Base-by-base conservation (phyloP, 2,888 invertebrate genomes). In the Mylabris sibirica region DNA sequence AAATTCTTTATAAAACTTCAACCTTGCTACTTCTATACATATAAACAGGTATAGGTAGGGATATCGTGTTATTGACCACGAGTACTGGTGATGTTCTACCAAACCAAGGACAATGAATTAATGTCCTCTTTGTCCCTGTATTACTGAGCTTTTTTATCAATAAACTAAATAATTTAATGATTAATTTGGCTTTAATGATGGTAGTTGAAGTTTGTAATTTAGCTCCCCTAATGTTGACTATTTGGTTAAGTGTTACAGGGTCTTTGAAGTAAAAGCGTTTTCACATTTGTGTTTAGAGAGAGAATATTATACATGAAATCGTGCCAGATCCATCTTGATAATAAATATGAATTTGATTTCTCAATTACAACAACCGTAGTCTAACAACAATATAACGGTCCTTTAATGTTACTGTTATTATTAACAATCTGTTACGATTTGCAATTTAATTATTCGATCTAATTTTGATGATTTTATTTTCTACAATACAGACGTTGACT, bases 1-100 rank as follows among this genome's bases (percentile, higher is more conserved):
- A 12, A 60, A 66, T 24, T 69, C 69, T 60, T 59, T 53, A 66
- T 61, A 59, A 62, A 38, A 38, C 38, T 63, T 60, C 69, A 69
- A 64, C 69, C 69, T 69, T 69, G 69, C 59, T 12, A 14, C 6
- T 1, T 24, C 66, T 66, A n/a, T n/a, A n/a, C n/a, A n/a, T n/a
- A n/a, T n/a, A 2, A 57, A 57, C 69, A 69, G 69, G 69, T 66
- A 57, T 66, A 69, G 69, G 69, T 66, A 69, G 69, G 38, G 14
- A 1, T 38, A 38, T 66, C 34, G 60, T 63, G 69, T 69, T 66
- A 69, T 69, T 69, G 69, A 69, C 69, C 69, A 69, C 57, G 30
- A 61, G 8, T 17, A 44, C n/a, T 44, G 17, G 17, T 63, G 17
- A n/a, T 63, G 66, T 49, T 49, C 9, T 49, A 30, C 30, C 20